A percentile compares a stretch with the other conserved stretches of the same genome.
Conservation (phyloP, 2,113 vertebrate species). For the Oncorhynchus kisutch region DNA sequence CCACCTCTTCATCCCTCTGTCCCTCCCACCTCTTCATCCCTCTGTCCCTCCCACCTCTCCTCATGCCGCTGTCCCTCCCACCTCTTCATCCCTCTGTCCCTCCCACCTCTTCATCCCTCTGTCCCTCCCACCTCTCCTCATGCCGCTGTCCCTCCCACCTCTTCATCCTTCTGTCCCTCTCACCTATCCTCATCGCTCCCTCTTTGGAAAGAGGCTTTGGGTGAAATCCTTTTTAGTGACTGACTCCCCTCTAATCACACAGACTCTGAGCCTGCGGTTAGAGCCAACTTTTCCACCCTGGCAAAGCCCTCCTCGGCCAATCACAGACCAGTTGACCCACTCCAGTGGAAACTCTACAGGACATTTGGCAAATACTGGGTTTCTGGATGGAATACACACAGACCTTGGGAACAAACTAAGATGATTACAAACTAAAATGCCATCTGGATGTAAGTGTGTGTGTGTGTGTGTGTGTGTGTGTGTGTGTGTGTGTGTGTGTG, state of each 20-base stretch:
- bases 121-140: constrained; percentile 1
- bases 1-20: too few relatives aligned
- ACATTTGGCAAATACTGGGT: too few relatives aligned
- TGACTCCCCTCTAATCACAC: constrained; percentile 29
- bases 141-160: too few relatives aligned
- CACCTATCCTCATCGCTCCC: constrained; percentile 37
- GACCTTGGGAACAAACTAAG: not conserved
- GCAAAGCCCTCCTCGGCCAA: not conserved
- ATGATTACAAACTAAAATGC: constrained; percentile 14
- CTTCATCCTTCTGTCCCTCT: constrained; percentile 28
- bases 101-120: constrained; percentile 18
- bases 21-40: too few relatives aligned
- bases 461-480: not conserved
- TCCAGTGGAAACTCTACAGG: not conserved
- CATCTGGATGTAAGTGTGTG: not conserved
- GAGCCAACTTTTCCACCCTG: constrained; percentile 61
- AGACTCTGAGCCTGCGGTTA: constrained; percentile 62
- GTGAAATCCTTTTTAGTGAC: constrained; percentile 70
- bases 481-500: too few relatives aligned
- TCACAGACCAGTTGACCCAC: not conserved
- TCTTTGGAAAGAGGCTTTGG: constrained; percentile 75
- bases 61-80: too few relatives aligned
- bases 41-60: too few relatives aligned
- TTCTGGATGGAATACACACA: too few relatives aligned
- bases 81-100: too few relatives aligned